A percentile compares a stretch with the other conserved stretches of the same genome.
Evolutionary conservation across 2,888 invertebrate genomes (phyloP).

Genomic region (Physocephala rufipes): DNA sequence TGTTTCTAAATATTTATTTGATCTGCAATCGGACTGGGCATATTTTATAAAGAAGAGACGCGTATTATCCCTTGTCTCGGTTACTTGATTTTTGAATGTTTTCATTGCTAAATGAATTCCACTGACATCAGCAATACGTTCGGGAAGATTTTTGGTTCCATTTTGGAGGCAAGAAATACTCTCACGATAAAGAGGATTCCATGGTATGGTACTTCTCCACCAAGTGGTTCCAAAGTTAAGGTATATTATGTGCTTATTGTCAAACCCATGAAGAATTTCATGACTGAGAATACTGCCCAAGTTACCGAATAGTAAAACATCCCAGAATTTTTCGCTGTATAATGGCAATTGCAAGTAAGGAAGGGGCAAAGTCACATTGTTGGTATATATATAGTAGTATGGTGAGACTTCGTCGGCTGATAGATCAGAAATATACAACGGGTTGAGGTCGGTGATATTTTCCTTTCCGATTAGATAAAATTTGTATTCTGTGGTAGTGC

Average conservation of each 20-base stretch:
- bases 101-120: conserved; percentile 55
- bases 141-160: conserved; percentile 48
- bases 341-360: conserved; percentile 55
- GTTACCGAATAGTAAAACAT: conserved; percentile 56
- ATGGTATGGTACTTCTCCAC: conserved; percentile 14
- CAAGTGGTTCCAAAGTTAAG: conserved; percentile 43
- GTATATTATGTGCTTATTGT: conserved; percentile 51
- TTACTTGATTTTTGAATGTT: conserved; percentile 49
- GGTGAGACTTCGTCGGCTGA: conserved; percentile 48
- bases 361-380: conserved; percentile 54
- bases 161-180: conserved; percentile 49
- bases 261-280: conserved; percentile 57
- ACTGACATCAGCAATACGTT: conserved; percentile 56
- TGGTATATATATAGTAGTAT: conserved; percentile 52
- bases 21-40: conserved; percentile 59
- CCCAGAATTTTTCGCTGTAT: conserved; percentile 54
- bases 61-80: conserved; percentile 46
- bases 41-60: conserved; percentile 56
- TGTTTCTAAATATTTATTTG: conserved; percentile 32
- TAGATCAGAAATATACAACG: conserved; percentile 52
- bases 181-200: conserved; percentile 44
- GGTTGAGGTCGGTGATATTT: background rate
- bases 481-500: conserved; percentile 45
- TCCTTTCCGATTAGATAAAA: conserved; percentile 10
- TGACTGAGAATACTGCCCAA: conserved; percentile 57